Base-by-base conservation (phyloP, 2,113 vertebrate genomes). In the Galemys pyrenaicus region DNA sequence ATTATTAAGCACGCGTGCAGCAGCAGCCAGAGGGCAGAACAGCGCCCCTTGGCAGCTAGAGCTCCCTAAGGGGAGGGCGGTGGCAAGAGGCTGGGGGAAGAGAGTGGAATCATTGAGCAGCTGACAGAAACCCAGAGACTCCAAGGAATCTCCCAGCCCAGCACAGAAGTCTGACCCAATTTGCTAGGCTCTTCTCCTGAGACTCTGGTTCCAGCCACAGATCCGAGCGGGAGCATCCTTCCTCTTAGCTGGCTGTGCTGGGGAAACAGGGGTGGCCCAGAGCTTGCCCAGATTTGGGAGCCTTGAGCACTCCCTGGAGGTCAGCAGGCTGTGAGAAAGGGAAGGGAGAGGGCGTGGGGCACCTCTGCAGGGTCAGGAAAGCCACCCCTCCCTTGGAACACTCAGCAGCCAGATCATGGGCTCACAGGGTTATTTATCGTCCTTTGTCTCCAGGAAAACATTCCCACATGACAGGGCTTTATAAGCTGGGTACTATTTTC, bases 121-220 rank as follows among this genome's bases (percentile, higher is more conserved):
- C 73, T 89, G 87, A 95, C 95, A 95, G 74, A 78, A 32, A 93
- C 58, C 77, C 71, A 1, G 62, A 82, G 71, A n/a, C 87, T 96
- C 88, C 92, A 82, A 85, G 91, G 90, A 89, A 85, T 96, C 91
- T 96, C 89, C 83, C 75, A 64, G 65, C 75, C 67, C 11, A 1
- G 71, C 73, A 92, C 91, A 89, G 92, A 97, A 94, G 94, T 89
- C 87, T 92, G 91, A 94, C 80, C 91, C 87, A 93, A 41, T 87
- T 93, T 91, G 35, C 77, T 77, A 44, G 10, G 56, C 79, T 92
- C 51, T 75, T 93, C 95, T 95, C 90, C 46, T 24, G 62, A 84
- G 84, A 86, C 62, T 37, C 73, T 49, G 54, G 32, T 32, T 95
- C 46, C 37, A 75, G 46, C 16, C 41, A 9, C 75, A 65, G 46